Evolutionary conservation across 2,113 vertebrate genomes (phyloP).

Genomic region (Phaetusa simplex): DNA sequence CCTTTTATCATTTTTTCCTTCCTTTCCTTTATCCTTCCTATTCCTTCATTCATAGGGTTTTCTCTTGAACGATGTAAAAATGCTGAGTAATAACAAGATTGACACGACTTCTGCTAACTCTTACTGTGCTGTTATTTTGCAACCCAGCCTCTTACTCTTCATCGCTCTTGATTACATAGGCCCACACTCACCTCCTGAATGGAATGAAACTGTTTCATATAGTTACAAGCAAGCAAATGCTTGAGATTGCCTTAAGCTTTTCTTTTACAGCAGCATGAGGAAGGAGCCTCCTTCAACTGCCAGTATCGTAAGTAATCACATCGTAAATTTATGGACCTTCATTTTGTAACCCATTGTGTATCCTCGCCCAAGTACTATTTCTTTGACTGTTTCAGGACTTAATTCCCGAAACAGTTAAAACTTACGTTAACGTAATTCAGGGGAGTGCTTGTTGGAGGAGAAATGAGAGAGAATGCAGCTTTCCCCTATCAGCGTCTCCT

Average conservation of each 20-base stretch:
- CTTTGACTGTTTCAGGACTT: background rate
- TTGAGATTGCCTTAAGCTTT: background rate
- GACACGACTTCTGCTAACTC: background rate
- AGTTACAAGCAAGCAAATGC: background rate
- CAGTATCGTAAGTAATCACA: background rate
- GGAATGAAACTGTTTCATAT: background rate
- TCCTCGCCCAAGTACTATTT: background rate
- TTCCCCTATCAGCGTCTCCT: background rate
- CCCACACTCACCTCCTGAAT: background rate
- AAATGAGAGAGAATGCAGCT: background rate
- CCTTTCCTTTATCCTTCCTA: background rate
- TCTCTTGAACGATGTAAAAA: background rate
- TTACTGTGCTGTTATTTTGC: rapidly evolving
- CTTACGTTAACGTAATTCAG: background rate
- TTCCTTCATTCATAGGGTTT: background rate
- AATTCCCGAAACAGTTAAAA: background rate
- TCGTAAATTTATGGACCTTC: background rate
- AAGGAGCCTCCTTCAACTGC: background rate
- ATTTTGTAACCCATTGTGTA: background rate
- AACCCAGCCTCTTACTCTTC: background rate
- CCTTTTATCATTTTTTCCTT: background rate
- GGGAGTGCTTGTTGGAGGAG: background rate
- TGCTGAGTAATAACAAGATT: background rate
- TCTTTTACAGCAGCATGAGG: background rate
- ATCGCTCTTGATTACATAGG: background rate